Conservation (phyloP, 2,888 invertebrate genomes). For the Tipula lateralis region DNA sequence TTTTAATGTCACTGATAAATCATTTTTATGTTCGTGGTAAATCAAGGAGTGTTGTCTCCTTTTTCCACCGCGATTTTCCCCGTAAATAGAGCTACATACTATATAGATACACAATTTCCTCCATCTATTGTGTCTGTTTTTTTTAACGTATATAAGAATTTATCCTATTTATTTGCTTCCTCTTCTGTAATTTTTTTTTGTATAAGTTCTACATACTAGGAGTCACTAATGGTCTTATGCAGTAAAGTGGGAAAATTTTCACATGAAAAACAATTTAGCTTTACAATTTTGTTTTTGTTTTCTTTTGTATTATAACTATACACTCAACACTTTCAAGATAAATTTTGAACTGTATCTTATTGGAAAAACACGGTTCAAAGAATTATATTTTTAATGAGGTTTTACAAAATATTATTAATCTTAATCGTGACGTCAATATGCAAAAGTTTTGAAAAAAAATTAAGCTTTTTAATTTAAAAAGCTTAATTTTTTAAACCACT, state of each 20-base stretch:
- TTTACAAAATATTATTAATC: no score
- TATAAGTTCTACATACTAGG: neutral
- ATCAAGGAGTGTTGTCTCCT: slow-evolving; percentile 42
- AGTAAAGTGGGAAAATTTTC: slow-evolving; percentile 27
- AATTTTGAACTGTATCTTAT: neutral
- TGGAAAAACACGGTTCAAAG: neutral
- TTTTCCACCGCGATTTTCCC: slow-evolving; percentile 32
- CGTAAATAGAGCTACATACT: neutral
- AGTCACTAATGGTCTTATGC: slow-evolving; percentile 29
- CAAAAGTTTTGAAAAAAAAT: no score
- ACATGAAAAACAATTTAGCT: slow-evolving; percentile 16
- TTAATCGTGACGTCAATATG: no score
- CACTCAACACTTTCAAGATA: slow-evolving; percentile 13
- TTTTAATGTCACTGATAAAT: slow-evolving; percentile 48
- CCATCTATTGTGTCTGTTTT: slow-evolving; percentile 24
- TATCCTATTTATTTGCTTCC: slow-evolving; percentile 3
- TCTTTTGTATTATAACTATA: slow-evolving; percentile 14
- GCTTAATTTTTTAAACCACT: no score
- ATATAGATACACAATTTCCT: no score
- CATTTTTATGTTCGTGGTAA: slow-evolving; percentile 50
- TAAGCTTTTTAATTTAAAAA: no score
- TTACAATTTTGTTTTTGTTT: slow-evolving; percentile 12
- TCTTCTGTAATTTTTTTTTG: neutral
- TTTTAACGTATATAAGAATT: neutral
- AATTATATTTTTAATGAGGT: neutral